phyloP scores from a whole-genome alignment of 2,888 invertebrate species.

The Euclidia mi region DNA sequence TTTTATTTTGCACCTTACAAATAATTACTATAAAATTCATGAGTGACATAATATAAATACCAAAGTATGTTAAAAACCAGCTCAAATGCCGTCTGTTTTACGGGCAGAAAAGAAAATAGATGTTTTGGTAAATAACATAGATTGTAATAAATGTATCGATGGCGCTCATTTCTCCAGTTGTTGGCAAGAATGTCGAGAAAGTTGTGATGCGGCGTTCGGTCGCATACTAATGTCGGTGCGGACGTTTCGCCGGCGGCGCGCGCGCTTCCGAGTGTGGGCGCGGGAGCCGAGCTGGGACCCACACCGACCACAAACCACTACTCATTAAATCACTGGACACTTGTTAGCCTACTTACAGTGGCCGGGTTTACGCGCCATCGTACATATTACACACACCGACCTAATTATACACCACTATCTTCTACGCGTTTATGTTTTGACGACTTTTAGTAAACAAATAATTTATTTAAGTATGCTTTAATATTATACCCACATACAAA shows the following conservation, averaged over 20 bases:
- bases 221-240: slow-evolving; percentile 85
- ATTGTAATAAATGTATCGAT: slow-evolving; percentile 72
- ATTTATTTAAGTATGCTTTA: too few species aligned
- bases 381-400: slow-evolving; percentile 18
- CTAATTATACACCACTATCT: slow-evolving; percentile 10
- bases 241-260: slow-evolving; percentile 70
- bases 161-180: slow-evolving; percentile 84
- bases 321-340: slow-evolving; percentile 81
- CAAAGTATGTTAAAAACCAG: too few species aligned
- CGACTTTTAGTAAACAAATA: neutral
- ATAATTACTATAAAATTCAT: too few species aligned
- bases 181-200: slow-evolving; percentile 89
- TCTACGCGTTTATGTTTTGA: neutral
- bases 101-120: neutral
- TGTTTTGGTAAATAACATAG: slow-evolving; percentile 49
- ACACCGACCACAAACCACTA: slow-evolving; percentile 53
- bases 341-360: slow-evolving; percentile 82
- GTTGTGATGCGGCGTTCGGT: slow-evolving; percentile 84
- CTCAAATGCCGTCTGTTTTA: too few species aligned
- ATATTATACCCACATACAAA: neutral
- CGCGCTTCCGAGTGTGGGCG: slow-evolving; percentile 54
- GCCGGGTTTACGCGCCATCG: slow-evolving; percentile 57
- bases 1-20: too few species aligned
- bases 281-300: slow-evolving; percentile 50
- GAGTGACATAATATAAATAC: too few species aligned